phyloP scores from a whole-genome alignment of 2,113 vertebrate species.

The Alethe diademata region DNA sequence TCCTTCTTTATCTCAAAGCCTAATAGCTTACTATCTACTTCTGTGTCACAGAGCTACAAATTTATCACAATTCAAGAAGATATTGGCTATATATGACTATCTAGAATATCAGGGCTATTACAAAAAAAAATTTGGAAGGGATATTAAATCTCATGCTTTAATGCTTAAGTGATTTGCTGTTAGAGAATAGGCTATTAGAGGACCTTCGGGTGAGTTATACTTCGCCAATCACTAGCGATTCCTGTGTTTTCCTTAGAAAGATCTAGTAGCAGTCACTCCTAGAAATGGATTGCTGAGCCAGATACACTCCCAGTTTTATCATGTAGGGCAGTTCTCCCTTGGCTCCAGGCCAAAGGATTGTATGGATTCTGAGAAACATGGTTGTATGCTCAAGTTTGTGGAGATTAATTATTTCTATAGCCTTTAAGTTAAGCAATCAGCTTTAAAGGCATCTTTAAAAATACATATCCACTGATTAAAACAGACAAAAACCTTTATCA shows the following conservation, averaged over 20 bases:
- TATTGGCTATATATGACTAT: not conserved
- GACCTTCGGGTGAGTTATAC: not conserved
- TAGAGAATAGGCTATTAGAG: not conserved
- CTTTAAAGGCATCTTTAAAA: not conserved
- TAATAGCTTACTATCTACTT: not conserved
- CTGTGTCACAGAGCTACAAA: not conserved
- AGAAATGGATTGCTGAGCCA: not conserved
- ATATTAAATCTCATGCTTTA: conserved; percentile 20
- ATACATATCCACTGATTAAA: not conserved
- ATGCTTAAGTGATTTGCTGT: not conserved
- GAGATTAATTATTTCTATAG: conserved; percentile 2
- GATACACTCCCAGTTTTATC: not conserved
- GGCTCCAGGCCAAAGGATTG: not conserved
- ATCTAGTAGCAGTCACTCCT: not conserved
- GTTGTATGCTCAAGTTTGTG: not conserved
- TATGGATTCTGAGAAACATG: not conserved
- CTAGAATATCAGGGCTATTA: not conserved
- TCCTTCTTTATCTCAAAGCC: not conserved
- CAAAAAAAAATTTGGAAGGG: not conserved
- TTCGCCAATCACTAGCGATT: not conserved
- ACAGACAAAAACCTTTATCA: not conserved
- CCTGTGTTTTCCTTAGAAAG: not conserved
- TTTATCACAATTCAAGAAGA: not conserved
- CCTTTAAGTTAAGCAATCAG: not conserved
- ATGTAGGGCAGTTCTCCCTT: not conserved